Evolutionary conservation across 2,113 vertebrate genomes (phyloP).

Genomic region (Amphiprion percula): DNA sequence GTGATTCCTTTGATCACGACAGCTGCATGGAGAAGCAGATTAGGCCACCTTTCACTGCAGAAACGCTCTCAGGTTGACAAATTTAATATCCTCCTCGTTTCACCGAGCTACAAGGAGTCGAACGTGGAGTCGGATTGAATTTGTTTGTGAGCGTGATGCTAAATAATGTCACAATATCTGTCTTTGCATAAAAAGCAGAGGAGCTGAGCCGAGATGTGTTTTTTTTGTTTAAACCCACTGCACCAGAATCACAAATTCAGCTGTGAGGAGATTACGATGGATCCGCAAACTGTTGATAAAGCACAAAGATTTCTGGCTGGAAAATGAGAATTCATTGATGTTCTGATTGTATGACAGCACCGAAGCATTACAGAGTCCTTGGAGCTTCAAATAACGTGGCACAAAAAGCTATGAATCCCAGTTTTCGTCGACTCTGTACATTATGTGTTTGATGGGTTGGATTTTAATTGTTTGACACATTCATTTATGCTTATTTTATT

Average conservation of each 20-base stretch:
- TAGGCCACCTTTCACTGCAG: constrained; percentile 57
- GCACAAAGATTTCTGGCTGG: background rate
- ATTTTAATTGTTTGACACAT: background rate
- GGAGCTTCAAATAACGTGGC: background rate
- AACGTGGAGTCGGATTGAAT: constrained; percentile 23
- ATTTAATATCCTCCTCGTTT: constrained; percentile 65
- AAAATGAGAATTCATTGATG: constrained; percentile 22
- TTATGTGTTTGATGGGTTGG: background rate
- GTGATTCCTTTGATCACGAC: constrained; percentile 69
- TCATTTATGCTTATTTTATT: constrained; percentile 2
- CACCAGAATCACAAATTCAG: background rate
- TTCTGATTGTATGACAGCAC: constrained; percentile 10
- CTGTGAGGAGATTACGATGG: constrained; percentile 40
- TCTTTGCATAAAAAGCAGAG: constrained; percentile 15
- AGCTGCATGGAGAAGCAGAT: constrained; percentile 73
- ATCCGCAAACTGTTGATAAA: constrained; percentile 25
- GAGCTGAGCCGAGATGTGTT: background rate
- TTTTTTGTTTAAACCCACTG: constrained; percentile 39
- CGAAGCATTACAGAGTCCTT: background rate
- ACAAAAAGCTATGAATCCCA: background rate
- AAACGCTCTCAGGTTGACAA: constrained; percentile 64
- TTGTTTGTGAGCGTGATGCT: constrained; percentile 39
- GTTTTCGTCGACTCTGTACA: background rate
- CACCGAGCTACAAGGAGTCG: background rate
- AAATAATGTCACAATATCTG: constrained; percentile 46